These are phyloP conservation scores for Cyprinodon brontotheroides DNA, from an alignment of 2,113 vertebrate genomes.

Conservation along the genomic window DNA sequence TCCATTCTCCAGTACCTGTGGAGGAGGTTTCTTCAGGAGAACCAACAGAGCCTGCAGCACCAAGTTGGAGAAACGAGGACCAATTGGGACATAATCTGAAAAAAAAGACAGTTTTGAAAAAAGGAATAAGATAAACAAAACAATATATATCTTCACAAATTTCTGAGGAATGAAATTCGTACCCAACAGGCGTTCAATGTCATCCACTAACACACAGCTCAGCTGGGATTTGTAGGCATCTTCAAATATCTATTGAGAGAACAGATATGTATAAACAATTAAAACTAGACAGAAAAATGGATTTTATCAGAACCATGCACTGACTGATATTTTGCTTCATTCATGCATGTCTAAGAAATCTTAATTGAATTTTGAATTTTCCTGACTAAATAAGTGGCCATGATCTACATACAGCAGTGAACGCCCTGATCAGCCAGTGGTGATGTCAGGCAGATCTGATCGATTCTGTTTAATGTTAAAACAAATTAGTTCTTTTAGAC, in stretches of 20 bases:
- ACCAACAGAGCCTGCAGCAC: conserved; percentile 95
- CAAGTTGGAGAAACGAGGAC: conserved; percentile 95
- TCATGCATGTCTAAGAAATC: too few relatives aligned
- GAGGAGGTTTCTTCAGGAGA: conserved; percentile 93
- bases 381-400: too few relatives aligned
- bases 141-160: not conserved
- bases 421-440: too few relatives aligned
- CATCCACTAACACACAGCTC: conserved; percentile 96
- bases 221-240: conserved; percentile 98
- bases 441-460: too few relatives aligned
- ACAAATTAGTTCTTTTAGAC: too few relatives aligned
- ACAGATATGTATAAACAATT: not conserved
- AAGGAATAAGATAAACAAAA: not conserved
- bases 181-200: conserved; percentile 95
- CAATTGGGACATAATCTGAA: conserved; percentile 94
- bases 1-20: conserved; percentile 81
- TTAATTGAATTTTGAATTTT: too few relatives aligned
- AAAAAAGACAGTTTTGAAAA: not conserved
- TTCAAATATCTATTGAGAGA: conserved; percentile 88
- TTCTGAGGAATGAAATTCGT: conserved; percentile 43
- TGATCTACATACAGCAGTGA: too few relatives aligned
- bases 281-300: not conserved
- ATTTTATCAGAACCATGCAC: too few relatives aligned
- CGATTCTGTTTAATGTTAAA: too few relatives aligned
- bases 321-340: too few relatives aligned